These are phyloP conservation scores for Ypsolopha sequella DNA, from an alignment of 2,888 invertebrate species.

Conservation along the genomic window DNA sequence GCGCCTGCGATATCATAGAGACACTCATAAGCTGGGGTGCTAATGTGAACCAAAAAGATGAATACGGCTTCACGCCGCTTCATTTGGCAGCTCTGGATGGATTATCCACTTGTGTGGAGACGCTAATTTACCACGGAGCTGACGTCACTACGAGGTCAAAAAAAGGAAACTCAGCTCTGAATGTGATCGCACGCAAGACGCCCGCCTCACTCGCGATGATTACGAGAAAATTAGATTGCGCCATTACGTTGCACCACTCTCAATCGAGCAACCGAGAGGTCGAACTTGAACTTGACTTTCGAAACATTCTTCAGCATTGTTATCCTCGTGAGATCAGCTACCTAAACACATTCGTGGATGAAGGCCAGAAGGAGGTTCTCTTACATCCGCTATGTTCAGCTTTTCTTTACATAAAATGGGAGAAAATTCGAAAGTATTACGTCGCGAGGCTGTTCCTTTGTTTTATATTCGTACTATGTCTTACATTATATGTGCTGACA, in stretches of 20 bases:
- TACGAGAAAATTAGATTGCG: conserved; percentile 84
- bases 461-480: conserved; percentile 82
- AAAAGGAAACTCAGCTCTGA: conserved; percentile 87
- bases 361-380: conserved; percentile 89
- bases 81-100: conserved; percentile 90
- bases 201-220: conserved; percentile 88
- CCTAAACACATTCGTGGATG: conserved; percentile 88
- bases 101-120: conserved; percentile 86
- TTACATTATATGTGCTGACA: conserved; percentile 86
- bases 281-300: conserved; percentile 85
- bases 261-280: conserved; percentile 86
- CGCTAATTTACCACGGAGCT: conserved; percentile 86
- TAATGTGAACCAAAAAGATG: conserved; percentile 86
- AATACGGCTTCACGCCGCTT: conserved; percentile 87
- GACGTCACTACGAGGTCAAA: conserved; percentile 91
- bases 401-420: conserved; percentile 90
- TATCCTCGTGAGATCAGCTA: conserved; percentile 89
- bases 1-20: conserved; percentile 85
- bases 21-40: conserved; percentile 83
- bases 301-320: conserved; percentile 85
- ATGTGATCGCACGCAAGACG: conserved; percentile 88
- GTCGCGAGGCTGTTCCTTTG: conserved; percentile 83
- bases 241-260: conserved; percentile 82
- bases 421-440: conserved; percentile 90
- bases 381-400: conserved; percentile 90